Percentiles rank a stretch among this genome's conserved stretches.
phyloP scores from a whole-genome alignment of 2,113 vertebrate species.

The Rhynchopsitta pachyrhyncha region DNA sequence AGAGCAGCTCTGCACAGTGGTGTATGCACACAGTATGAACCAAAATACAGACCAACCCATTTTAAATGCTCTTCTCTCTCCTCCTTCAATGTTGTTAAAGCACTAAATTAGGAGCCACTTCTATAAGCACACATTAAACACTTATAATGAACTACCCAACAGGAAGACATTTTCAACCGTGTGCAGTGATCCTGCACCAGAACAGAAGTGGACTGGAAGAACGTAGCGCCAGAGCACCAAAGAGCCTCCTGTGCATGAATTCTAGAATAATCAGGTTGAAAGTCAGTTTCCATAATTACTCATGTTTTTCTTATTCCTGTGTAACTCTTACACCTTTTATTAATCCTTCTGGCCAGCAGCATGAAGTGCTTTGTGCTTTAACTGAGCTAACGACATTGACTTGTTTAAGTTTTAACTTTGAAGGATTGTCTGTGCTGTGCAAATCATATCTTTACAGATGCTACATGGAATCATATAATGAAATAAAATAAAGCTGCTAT shows the following conservation, averaged over 20 bases:
- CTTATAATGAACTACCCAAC: background rate
- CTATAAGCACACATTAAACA: background rate
- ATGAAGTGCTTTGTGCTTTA: background rate
- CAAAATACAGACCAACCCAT: background rate
- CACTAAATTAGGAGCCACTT: background rate
- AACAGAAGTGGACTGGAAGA: background rate
- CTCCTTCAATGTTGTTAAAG: background rate
- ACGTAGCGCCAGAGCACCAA: background rate
- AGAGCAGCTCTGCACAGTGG: background rate
- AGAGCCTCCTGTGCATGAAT: background rate
- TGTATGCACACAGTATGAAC: background rate
- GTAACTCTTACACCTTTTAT: background rate
- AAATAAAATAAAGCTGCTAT: constrained; percentile 40
- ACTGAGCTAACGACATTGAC: background rate
- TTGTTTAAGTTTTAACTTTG: constrained; percentile 8
- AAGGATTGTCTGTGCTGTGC: constrained; percentile 1
- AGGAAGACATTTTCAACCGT: background rate
- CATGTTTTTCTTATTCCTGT: background rate
- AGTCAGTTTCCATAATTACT: background rate
- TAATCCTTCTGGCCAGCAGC: constrained; percentile 1
- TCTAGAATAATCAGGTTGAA: background rate
- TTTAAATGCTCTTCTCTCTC: background rate
- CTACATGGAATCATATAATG: background rate
- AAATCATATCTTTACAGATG: background rate
- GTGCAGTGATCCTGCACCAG: background rate